These are phyloP conservation scores for Saimiri boliviensis DNA, from an alignment of 2,113 vertebrate genomes.

Conservation along the genomic window DNA sequence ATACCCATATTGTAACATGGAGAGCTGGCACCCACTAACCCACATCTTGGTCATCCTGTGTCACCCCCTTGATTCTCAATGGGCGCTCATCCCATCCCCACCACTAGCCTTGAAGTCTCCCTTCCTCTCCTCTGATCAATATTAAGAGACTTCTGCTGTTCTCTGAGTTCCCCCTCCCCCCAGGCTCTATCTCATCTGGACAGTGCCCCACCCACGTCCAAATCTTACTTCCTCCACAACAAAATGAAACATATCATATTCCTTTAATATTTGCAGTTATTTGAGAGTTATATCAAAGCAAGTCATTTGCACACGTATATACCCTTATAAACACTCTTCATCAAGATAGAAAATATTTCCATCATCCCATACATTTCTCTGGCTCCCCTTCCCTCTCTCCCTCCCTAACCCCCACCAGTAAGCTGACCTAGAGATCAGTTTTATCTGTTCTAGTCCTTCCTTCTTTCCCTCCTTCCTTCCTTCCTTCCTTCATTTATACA, in stretches of 20 bases:
- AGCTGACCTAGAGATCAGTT: not conserved
- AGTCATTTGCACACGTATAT: not conserved
- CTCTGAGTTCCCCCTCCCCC: not conserved
- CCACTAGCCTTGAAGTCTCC: not conserved
- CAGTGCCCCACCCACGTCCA: not conserved
- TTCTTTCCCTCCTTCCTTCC: too few relatives aligned
- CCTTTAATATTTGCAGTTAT: not conserved
- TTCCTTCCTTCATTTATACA: not conserved
- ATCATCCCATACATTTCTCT: not conserved
- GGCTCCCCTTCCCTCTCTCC: not conserved
- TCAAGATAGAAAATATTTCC: not conserved
- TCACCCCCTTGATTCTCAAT: not conserved
- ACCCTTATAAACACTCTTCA: not conserved
- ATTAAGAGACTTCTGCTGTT: not conserved
- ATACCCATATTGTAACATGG: not conserved
- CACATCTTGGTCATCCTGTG: not conserved
- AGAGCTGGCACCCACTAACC: not conserved
- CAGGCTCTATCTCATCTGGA: not conserved
- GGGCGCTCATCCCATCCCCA: not conserved
- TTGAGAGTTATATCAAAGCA: not conserved
- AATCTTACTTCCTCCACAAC: not conserved
- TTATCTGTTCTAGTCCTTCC: not conserved
- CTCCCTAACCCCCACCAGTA: not conserved
- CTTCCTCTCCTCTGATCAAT: not conserved
- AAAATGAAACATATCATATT: not conserved